Evolutionary conservation across 92 coral and sea anemone species (phyloP).

Genomic region (Diadumene lineata): DNA sequence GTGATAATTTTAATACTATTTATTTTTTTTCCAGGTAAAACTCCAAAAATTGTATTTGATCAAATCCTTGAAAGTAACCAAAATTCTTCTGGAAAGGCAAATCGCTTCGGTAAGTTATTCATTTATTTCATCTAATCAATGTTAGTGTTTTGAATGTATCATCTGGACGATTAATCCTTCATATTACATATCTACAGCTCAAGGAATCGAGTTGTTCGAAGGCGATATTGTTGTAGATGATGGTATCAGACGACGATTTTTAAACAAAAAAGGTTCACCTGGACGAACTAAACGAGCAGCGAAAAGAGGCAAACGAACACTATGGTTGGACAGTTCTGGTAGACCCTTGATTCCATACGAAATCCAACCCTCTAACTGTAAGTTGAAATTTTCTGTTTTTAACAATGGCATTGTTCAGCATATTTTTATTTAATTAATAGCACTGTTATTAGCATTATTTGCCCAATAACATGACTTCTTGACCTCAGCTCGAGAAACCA

Average conservation of each 20-base stretch:
- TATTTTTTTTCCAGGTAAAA: too few relatives aligned
- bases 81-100: neutral
- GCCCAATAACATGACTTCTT: too few relatives aligned
- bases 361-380: conserved; percentile 35
- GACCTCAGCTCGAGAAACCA: too few relatives aligned
- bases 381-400: too few relatives aligned
- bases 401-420: too few relatives aligned
- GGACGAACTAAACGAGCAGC: conserved; percentile 59
- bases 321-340: conserved; percentile 47
- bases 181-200: conserved; percentile 2
- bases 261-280: conserved; percentile 20
- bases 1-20: neutral
- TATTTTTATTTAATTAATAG: too few relatives aligned
- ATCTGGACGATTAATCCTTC: neutral
- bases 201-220: conserved; percentile 48
- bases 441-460: too few relatives aligned
- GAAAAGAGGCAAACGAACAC: conserved; percentile 38
- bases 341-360: conserved; percentile 62
- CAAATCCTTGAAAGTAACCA: conserved; percentile 16
- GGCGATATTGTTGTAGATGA: conserved; percentile 64
- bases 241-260: conserved; percentile 13
- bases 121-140: neutral
- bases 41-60: conserved; percentile 25
- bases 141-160: neutral
- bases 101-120: conserved; percentile 2